Evolutionary conservation across 2,797 vertebrate species (phyloP), one percentile per base, ranked within the genome.

Genomic region (Silurus lanzhouensis): DNA sequence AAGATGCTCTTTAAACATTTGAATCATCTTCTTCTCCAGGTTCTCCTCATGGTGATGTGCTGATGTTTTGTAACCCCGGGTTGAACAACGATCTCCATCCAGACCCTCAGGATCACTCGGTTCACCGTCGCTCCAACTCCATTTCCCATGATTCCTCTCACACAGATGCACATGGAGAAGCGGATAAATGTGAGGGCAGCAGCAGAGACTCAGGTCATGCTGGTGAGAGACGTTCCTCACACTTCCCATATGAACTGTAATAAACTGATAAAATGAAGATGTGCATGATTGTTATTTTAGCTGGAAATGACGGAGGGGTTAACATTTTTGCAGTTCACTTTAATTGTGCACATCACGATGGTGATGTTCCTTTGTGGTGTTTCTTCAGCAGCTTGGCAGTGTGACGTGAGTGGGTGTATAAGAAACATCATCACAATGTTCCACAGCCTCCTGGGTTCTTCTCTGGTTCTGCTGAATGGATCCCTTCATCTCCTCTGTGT

Each of bases 51-150:
- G 90, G 88, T 7, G 84, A 83, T 48, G 38, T 79, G 0, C 90
- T 94, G 12, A 89, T 94, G 88, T 90, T 95, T 87, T 92, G 92
- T 87, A 95, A 95, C 90, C 91, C 89, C 1, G 90, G 87, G 57
- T 85, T 91, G 20, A 88, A 90, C 80, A 90, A 88, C 48, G 48
- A 90, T 77, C 58, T 89, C 64, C 81, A 86, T 70, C 79, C 63
- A 61, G 67, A 80, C n/a, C 17, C 48, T 75, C 72, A 27, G 48
- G 48, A 75, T 57, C 72, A 19, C 48, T 15, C 48, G 48, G 0
- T 57, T 27, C 72, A 27, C 55, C 72, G 48, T 57, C 17, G 14
- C 60, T 22, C 9, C 71, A 19, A 5, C n/a, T 71, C 61, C 38
- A 55, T 66, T 52, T 79, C 83, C 81, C 57, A 82, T 31, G 46